Evolutionary conservation across 2,797 vertebrate genomes (phyloP).

Genomic region (Limnodromus scolopaceus): DNA sequence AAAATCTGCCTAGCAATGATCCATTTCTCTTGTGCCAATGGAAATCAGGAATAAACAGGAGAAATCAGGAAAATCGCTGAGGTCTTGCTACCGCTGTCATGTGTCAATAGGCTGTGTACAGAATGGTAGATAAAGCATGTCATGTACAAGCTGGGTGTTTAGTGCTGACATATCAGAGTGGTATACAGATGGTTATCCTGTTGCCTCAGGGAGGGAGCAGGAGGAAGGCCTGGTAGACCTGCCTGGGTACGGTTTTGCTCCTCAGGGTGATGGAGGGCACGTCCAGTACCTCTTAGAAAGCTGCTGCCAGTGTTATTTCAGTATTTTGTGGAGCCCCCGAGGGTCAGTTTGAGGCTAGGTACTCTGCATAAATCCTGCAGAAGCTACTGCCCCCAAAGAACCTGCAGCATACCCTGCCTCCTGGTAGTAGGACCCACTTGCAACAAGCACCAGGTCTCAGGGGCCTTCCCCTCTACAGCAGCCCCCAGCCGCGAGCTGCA

Average conservation of each 20-base stretch:
- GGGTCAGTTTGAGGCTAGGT: not conserved
- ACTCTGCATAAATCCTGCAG: not conserved
- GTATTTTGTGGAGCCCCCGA: not conserved
- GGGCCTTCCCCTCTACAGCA: not conserved
- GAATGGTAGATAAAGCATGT: not conserved
- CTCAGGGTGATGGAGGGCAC: not conserved
- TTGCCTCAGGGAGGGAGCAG: not conserved
- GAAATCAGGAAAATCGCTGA: slow-evolving; percentile 51
- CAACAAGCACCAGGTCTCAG: not conserved
- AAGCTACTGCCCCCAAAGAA: not conserved
- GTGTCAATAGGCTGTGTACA: slow-evolving; percentile 20
- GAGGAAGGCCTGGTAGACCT: slow-evolving; percentile 10
- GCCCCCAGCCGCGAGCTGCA: not conserved
- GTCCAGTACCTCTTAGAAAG: not conserved
- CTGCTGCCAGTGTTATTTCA: not conserved
- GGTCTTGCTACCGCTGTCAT: not conserved
- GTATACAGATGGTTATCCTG: slow-evolving; percentile 17
- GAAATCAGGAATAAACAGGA: slow-evolving; percentile 38
- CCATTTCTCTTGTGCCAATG: not conserved
- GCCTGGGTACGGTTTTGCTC: not conserved
- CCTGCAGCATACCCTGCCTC: not conserved
- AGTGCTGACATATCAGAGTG: slow-evolving; percentile 29
- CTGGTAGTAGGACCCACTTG: not conserved
- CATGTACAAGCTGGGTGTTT: not conserved
- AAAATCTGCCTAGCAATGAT: slow-evolving; percentile 8